A percentile compares a stretch with the other conserved stretches of the same genome.
phyloP scores from a whole-genome alignment of 1,140 invertebrate genomes.

The Musca domestica region DNA sequence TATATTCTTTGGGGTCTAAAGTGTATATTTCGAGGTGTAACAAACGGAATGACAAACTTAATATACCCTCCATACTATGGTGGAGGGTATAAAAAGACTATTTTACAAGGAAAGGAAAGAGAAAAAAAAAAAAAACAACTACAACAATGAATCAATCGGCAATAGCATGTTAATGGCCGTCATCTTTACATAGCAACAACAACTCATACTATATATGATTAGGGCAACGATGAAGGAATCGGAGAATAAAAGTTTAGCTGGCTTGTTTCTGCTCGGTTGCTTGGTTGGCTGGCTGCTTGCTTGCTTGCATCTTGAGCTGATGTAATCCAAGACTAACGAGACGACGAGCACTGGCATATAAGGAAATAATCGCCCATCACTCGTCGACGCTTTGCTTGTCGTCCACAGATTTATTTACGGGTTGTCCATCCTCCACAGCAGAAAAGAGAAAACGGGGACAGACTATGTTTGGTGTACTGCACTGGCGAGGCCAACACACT shows the following conservation, averaged over 20 bases:
- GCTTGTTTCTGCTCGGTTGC: no score
- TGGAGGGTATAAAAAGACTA: no score
- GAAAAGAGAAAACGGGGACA: no score
- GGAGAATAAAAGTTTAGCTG: slow-evolving; percentile 5
- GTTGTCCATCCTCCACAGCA: not conserved
- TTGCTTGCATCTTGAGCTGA: slow-evolving; percentile 11
- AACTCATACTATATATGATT: no score
- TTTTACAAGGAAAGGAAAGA: not conserved
- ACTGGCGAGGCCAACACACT: slow-evolving; percentile 8
- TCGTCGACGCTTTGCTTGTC: not conserved
- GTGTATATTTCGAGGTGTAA: no score
- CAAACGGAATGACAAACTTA: no score
- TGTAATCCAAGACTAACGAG: slow-evolving; percentile 11
- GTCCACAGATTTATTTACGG: not conserved
- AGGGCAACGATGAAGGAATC: not conserved
- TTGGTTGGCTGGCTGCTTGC: no score
- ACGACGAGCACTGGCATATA: not conserved
- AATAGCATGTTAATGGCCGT: slow-evolving; percentile 12
- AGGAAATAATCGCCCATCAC: not conserved
- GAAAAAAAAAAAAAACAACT: not conserved
- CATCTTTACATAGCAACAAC: slow-evolving; percentile 8
- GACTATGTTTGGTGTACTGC: no score
- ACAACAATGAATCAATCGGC: no score
- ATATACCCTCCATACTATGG: no score
- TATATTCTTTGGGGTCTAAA: no score